Conservation (phyloP, 2,797 vertebrate genomes). For the Lepilemur ruficaudatus region DNA sequence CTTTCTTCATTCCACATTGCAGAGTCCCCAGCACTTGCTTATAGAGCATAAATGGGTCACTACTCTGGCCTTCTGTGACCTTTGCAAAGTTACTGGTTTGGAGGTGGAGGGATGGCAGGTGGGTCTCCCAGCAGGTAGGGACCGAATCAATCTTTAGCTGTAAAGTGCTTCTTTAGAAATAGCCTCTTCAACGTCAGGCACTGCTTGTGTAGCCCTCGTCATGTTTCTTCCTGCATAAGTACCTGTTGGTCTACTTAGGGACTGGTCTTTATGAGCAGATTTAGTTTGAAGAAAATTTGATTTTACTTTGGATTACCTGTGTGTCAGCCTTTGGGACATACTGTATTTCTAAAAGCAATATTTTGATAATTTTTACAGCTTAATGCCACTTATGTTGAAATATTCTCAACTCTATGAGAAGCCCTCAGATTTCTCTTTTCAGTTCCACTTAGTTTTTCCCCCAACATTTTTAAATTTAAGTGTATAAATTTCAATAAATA, state of each 20-base stretch:
- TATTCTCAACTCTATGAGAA: not conserved
- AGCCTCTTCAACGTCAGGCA: not conserved
- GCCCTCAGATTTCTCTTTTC: not conserved
- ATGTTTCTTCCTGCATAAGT: not conserved
- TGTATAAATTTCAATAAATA: no score
- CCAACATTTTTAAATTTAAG: not conserved
- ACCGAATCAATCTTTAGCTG: not conserved
- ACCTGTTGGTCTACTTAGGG: not conserved
- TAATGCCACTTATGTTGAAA: not conserved
- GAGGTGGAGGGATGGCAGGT: rapidly evolving
- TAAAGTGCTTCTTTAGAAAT: not conserved
- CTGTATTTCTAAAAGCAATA: not conserved
- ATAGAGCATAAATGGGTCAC: no score
- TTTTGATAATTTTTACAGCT: not conserved
- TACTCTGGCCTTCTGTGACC: not conserved
- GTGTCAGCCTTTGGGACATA: not conserved
- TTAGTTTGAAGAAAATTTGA: not conserved
- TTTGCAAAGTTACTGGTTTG: not conserved
- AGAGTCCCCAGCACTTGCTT: not conserved
- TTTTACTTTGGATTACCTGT: not conserved
- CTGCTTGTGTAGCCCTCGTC: rapidly evolving
- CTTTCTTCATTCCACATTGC: not conserved
- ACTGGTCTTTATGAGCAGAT: not conserved
- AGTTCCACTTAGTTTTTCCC: not conserved
- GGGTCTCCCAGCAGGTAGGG: not conserved